Base-by-base conservation (phyloP, 2,888 invertebrate species). In the Polylopha cassiicola region DNA sequence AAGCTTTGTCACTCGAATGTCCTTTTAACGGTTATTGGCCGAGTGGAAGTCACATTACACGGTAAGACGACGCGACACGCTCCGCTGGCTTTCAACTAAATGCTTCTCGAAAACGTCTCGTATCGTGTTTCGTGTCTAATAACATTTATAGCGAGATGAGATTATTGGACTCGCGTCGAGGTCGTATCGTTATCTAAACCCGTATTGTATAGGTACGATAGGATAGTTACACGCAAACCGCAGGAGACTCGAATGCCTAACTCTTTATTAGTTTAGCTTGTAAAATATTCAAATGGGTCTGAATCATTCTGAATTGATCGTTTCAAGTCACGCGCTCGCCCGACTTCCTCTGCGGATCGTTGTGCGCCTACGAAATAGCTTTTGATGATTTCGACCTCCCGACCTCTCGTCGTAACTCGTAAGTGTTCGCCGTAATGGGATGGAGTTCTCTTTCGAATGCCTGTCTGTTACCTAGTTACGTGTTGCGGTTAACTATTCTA, bases 41-140 rank as follows among this genome's bases (percentile, higher is more conserved):
- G 64, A 73, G 73, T 81, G 77, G 80, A 78, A 79, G 78, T 78
- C 74, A 75, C 75, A 82, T 81, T 82, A 78, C 75, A 82, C 76
- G 84, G 66, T 73, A 52, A 39, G 41, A 23, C 41, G 37, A 41
- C 31, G 34, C 57, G 67, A 62, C 67, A 65, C 73, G 80, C 79
- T 77, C 73, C 67, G 68, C 53, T 75, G 73, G 51, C 50, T 68
- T 62, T n/a, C 73, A 73, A 79, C 73, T 66, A 78, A 76, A 74
- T 73, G 58, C 67, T 66, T 73, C 39, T 36, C 44, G 26, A 64
- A 60, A 67, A 62, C 61, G 57, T 69, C 65, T 63, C 50, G 51
- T 57, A 52, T 60, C 56, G 54, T 55, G 62, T 65, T 61, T 56
- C 54, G 51, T 49, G 48, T 44, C 54, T 59, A 57, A 58, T 56